phyloP scores from a whole-genome alignment of 2,797 vertebrate species.

The Megalops cyprinoides region DNA sequence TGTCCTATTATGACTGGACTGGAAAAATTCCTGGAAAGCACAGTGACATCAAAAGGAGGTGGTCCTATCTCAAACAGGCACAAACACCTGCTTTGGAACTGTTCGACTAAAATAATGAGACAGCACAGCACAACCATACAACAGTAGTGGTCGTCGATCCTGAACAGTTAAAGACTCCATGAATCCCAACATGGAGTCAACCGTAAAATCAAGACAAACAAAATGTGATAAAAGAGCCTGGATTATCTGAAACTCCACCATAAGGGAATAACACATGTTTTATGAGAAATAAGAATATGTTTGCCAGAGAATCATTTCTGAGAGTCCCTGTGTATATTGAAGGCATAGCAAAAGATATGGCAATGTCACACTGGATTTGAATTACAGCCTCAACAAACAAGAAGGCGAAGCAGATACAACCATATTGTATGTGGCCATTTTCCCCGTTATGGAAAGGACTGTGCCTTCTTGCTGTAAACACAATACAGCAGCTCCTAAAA shows the following conservation, averaged over 20 bases:
- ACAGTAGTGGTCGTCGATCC: background rate
- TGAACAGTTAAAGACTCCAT: too few species aligned
- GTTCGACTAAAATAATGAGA: background rate
- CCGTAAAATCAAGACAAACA: background rate
- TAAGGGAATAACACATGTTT: too few species aligned
- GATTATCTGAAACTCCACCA: background rate
- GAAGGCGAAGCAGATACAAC: background rate
- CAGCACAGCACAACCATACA: background rate
- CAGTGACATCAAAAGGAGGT: background rate
- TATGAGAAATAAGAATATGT: background rate
- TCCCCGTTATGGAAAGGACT: background rate
- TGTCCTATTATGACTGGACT: background rate
- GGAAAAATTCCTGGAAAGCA: background rate
- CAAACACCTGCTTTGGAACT: background rate
- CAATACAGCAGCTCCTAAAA: background rate
- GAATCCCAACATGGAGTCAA: background rate
- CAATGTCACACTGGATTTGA: background rate
- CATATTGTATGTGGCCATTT: background rate
- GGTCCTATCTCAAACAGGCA: slow-evolving; percentile 2
- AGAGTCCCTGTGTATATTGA: background rate
- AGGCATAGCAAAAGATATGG: background rate
- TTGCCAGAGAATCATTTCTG: background rate
- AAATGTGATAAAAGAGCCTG: background rate
- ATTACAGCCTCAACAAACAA: background rate
- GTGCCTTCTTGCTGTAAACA: background rate